Base-by-base conservation (phyloP, 2,888 invertebrate species). In the Drosophila neotestacea region DNA sequence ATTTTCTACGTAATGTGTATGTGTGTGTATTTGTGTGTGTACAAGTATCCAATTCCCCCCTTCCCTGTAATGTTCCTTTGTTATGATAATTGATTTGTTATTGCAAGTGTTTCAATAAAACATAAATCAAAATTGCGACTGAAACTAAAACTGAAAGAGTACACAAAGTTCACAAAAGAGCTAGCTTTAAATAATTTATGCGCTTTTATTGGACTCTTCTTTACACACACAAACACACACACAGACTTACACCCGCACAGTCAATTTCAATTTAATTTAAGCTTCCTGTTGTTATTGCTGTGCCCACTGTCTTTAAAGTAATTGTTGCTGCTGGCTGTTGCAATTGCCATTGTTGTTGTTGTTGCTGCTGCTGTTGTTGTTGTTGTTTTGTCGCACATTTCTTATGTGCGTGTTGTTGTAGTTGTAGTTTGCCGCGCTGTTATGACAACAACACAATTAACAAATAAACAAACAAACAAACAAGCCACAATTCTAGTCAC, bases 401-500 rank as follows among this genome's bases (percentile, higher is more conserved):
- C 71, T 74, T 72, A 74, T 64, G 66, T 56, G 64, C 47, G 59
- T 76, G 63, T 60, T 65, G 63, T 11, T 59, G 58, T 52, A 50
- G 65, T 50, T 73, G 72, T 13, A 56, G 58, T 52, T 50, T 63
- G 48, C 71, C 72, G 68, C 69, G 85, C 71, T 89, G 84, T 89
- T 89, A 87, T 84, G 89, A 75, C 83, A 84, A 89, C 85, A 71
- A 68, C 61, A 63, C 67, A 61, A 73, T 62, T 56, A 78, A 67
- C 48, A 58, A 74, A 79, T 58, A 78, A 61, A 48, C 22, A 48
- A 48, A 48, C 48, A 48, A 77, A 73, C 63, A 81, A 79, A 63
- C 66, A 58, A 70, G 44, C 70, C 72, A 52, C 55, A 70, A 85
- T 89, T 85, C 84, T 79, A 81, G 89, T 89, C 88, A 84, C 89